These are phyloP conservation scores for Tor tambroides DNA, from an alignment of 2,113 vertebrate genomes.

Conservation along the genomic window DNA sequence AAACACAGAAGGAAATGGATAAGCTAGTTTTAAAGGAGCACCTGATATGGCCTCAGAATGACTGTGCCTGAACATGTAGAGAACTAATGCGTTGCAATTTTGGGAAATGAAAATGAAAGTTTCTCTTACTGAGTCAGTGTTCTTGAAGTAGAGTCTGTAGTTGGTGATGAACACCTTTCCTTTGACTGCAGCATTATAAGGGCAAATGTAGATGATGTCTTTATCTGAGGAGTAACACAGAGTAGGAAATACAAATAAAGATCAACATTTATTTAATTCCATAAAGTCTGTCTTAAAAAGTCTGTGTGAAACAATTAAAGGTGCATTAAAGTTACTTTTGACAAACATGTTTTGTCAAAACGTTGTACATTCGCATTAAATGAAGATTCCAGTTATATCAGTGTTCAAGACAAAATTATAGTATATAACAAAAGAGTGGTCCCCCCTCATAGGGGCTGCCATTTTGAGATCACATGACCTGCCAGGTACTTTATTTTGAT, in stretches of 20 bases:
- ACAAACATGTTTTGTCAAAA: neutral
- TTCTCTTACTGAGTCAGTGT: slow-evolving; percentile 75
- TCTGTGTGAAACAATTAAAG: neutral
- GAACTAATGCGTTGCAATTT: neutral
- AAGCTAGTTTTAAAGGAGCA: neutral
- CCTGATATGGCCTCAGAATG: slow-evolving; percentile 29
- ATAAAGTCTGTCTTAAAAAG: neutral
- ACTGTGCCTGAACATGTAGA: neutral
- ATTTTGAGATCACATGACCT: neutral
- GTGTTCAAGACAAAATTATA: neutral
- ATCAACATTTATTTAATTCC: neutral
- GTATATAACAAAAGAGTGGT: neutral
- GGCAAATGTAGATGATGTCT: slow-evolving; percentile 82
- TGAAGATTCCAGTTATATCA: neutral
- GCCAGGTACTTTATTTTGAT: neutral
- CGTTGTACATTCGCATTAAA: neutral
- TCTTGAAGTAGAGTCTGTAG: slow-evolving; percentile 81
- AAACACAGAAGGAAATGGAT: neutral
- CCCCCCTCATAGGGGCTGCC: neutral
- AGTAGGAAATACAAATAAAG: neutral
- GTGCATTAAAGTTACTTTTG: neutral
- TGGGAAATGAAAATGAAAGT: neutral
- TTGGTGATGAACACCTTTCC: slow-evolving; percentile 82
- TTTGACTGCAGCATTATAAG: slow-evolving; percentile 77
- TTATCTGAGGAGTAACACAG: slow-evolving; percentile 69